Conservation (phyloP, 2,888 invertebrate species). For the Agonopterix heracliana region DNA sequence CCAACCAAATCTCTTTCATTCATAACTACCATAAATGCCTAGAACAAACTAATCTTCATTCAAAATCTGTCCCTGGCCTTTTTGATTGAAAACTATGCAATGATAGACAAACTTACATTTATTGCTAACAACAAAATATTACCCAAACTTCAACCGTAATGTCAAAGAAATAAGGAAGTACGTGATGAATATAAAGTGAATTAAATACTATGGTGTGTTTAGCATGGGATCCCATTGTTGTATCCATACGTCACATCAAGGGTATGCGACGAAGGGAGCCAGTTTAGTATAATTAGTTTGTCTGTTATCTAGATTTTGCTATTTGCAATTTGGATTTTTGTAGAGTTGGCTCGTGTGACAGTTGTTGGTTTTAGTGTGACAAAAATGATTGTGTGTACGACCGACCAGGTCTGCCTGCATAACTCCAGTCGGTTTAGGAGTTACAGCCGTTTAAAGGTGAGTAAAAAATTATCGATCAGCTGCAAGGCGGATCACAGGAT, state of each 20-base stretch:
- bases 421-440: no score
- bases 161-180: neutral
- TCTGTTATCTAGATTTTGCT: constrained; percentile 46
- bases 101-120: constrained; percentile 12
- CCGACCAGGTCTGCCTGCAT: no score
- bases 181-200: neutral
- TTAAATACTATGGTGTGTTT: constrained; percentile 2
- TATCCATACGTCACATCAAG: constrained; percentile 49
- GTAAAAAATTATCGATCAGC: no score
- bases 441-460: no score
- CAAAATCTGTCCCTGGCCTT: constrained; percentile 41
- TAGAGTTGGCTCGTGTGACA: constrained; percentile 23
- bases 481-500: no score
- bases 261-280: constrained; percentile 36
- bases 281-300: constrained; percentile 60
- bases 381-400: neutral
- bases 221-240: constrained; percentile 35
- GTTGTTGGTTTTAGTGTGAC: constrained; percentile 6
- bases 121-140: neutral
- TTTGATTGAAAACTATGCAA: constrained; percentile 36
- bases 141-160: constrained; percentile 9
- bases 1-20: neutral
- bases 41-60: constrained; percentile 30
- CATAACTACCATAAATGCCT: constrained; percentile 1
- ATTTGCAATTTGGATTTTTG: constrained; percentile 32